Evolutionary conservation across 2,113 vertebrate genomes (phyloP).

Genomic region (Tyrannus savana): DNA sequence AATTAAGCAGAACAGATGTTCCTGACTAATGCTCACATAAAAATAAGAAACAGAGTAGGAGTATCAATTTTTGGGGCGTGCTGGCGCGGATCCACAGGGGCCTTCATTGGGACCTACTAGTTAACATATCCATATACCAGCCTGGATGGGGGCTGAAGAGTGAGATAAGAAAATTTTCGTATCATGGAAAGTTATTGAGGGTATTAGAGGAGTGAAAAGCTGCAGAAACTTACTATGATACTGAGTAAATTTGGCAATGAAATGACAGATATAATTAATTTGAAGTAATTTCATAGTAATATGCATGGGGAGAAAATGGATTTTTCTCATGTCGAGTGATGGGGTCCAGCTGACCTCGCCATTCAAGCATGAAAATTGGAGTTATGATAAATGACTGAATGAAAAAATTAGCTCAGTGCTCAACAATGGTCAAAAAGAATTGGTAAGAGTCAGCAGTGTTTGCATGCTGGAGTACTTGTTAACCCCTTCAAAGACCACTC

Average conservation of each 20-base stretch:
- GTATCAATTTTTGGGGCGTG: not conserved
- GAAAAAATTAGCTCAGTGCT: not conserved
- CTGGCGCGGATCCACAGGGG: not conserved
- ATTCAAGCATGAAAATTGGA: not conserved
- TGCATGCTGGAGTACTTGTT: not conserved
- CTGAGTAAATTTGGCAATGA: not conserved
- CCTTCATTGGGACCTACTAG: not conserved
- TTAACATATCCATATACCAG: not conserved
- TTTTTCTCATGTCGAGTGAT: not conserved
- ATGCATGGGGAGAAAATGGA: accelerated
- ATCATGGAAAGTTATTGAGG: not conserved
- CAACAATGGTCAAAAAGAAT: not conserved
- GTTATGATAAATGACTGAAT: not conserved
- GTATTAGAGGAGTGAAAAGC: not conserved
- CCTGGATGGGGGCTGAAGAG: not conserved
- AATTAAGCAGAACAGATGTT: not conserved
- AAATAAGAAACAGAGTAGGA: not conserved
- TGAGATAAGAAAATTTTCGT: not conserved
- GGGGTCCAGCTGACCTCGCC: not conserved
- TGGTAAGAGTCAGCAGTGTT: not conserved
- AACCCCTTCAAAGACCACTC: not conserved
- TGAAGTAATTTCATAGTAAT: not conserved
- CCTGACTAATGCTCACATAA: not conserved
- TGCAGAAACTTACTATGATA: not conserved
- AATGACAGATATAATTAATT: not conserved